These are phyloP conservation scores for Trypoxylon attenuatum DNA, from an alignment of 2,888 invertebrate species.

Conservation along the genomic window DNA sequence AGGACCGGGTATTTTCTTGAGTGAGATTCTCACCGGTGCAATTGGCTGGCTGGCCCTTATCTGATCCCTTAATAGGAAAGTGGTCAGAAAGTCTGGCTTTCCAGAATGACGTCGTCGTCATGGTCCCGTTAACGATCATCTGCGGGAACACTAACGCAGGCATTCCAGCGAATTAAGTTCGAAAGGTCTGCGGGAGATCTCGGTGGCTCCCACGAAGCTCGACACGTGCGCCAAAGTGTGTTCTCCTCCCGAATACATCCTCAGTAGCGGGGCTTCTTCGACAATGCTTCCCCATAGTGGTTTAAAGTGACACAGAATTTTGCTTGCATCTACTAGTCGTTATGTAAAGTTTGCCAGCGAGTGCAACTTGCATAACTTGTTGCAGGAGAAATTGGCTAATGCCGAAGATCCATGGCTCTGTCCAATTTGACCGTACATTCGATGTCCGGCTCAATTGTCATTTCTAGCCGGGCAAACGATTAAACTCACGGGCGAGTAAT, in stretches of 20 bases:
- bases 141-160: slow-evolving; percentile 27
- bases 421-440: too few species aligned
- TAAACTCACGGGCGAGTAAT: slow-evolving; percentile 21
- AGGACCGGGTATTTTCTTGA: too few species aligned
- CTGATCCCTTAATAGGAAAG: slow-evolving; percentile 14
- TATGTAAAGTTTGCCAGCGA: too few species aligned
- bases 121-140: slow-evolving; percentile 31
- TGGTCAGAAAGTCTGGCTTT: slow-evolving; percentile 29
- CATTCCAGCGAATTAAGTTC: slow-evolving; percentile 48
- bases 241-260: too few species aligned
- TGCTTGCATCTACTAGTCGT: too few species aligned
- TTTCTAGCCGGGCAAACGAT: too few species aligned
- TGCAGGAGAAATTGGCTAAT: too few species aligned
- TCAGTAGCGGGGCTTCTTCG: neutral
- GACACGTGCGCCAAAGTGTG: slow-evolving; percentile 22
- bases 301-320: too few species aligned
- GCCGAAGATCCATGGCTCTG: too few species aligned
- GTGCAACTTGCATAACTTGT: too few species aligned
- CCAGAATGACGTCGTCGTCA: slow-evolving; percentile 27
- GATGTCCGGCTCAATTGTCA: too few species aligned
- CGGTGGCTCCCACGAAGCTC: slow-evolving; percentile 42
- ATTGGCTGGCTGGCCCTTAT: slow-evolving; percentile 3
- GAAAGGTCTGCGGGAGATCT: slow-evolving; percentile 38
- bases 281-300: neutral
- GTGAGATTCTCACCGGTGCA: too few species aligned